phyloP scores from a whole-genome alignment of 2,113 vertebrate genomes.

The Grammomys dolichurus region DNA sequence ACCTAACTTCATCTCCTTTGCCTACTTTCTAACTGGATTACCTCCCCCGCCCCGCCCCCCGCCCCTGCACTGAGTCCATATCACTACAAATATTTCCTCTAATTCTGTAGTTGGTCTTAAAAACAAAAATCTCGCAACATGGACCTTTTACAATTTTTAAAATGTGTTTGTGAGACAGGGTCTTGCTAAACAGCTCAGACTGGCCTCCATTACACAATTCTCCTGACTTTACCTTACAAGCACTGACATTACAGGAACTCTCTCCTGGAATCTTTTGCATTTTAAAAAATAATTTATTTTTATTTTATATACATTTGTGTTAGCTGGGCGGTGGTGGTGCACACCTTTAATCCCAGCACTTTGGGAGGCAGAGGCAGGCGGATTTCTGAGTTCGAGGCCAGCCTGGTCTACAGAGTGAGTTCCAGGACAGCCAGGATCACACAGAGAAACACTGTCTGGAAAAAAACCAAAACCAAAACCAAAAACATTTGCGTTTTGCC shows the following conservation, averaged over 20 bases:
- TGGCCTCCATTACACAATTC: not conserved
- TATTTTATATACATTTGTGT: not conserved
- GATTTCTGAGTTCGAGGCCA: no score
- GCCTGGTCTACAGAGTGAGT: no score
- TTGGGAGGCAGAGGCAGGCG: no score
- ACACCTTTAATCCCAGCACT: no score
- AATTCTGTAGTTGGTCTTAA: not conserved
- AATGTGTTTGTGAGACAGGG: not conserved
- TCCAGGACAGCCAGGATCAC: no score
- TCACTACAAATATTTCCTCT: constrained; percentile 14
- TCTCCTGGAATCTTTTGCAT: not conserved
- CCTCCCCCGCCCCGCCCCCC: not conserved
- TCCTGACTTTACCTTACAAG: not conserved
- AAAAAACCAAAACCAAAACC: no score
- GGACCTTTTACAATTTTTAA: not conserved
- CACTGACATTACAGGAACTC: not conserved
- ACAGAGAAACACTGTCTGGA: no score
- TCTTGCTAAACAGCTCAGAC: not conserved
- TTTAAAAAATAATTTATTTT: not conserved
- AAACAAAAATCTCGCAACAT: not conserved
- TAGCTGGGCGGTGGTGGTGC: not conserved
- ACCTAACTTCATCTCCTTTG: constrained; percentile 12
- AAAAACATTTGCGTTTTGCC: not conserved
- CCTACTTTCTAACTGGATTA: constrained; percentile 45
- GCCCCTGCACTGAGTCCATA: not conserved